Conservation (phyloP, 2,888 invertebrate genomes). For the Brachypterus glaber region DNA sequence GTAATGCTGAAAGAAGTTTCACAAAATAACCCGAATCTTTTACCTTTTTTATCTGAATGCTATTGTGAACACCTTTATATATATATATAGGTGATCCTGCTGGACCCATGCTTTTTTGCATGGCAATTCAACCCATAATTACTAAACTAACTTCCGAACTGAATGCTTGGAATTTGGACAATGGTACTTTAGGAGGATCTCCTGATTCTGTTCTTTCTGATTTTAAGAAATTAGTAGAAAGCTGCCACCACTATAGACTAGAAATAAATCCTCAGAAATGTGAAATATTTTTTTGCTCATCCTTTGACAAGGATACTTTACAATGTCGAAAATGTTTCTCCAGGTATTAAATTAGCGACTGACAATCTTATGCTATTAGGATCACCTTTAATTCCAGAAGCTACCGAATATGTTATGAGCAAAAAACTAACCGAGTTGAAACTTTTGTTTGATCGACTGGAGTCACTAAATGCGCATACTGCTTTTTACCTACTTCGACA, state of each 20-base stretch:
- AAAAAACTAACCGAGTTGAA: background rate
- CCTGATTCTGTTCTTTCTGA: constrained; percentile 1
- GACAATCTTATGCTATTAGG: background rate
- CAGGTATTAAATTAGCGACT: background rate
- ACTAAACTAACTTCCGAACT: background rate
- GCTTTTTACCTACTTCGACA: background rate
- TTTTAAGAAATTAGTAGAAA: background rate
- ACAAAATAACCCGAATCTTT: background rate
- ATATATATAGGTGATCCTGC: constrained; percentile 1
- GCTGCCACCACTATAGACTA: background rate
- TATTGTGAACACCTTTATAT: background rate
- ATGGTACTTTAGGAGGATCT: background rate
- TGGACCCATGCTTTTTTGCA: constrained; percentile 2
- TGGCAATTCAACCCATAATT: constrained; percentile 4
- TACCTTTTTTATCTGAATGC: constrained; percentile 1
- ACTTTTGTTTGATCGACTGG: background rate
- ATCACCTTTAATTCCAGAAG: background rate
- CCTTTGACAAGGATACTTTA: background rate
- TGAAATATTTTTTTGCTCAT: constrained; percentile 1
- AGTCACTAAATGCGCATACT: background rate
- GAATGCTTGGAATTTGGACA: background rate
- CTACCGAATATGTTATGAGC: background rate
- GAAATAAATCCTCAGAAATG: background rate
- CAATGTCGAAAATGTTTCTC: background rate
- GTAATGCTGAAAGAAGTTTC: background rate